Evolutionary conservation across 2,113 vertebrate genomes (phyloP), one percentile per base, ranked within the genome.

Genomic region (Camarhynchus parvulus): DNA sequence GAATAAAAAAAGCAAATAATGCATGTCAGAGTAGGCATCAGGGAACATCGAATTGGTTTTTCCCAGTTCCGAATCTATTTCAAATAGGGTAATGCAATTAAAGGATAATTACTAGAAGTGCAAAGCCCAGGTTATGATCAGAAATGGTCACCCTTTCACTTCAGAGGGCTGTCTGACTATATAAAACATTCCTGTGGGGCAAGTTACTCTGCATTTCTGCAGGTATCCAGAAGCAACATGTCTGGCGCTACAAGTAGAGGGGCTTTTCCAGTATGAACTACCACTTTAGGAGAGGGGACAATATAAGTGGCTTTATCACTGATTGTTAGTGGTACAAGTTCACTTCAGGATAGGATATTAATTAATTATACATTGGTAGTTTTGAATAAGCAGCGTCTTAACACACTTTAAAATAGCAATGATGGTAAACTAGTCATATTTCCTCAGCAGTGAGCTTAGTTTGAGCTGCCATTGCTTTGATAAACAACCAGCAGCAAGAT

Each of bases 1-100:
- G 98, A 99, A 99, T 98, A 98, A 99, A 98, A 98, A 98, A 98
- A 98, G 95, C 96, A 98, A 98, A 97, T 95, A 97, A 95, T 83
- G 82, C 96, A 96, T 94, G 96, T 97, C 97, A 97, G 96, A 95
- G 96, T 95, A 97, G 52, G 89, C 96, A 97, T 97, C 96, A 85
- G 96, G 96, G 96, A 98, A 97, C 82, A 95, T 97, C 96, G 97
- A 92, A 97, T 96, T 97, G 96, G 62, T 82, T 97, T 97, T 98
- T 98, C 95, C 96, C 97, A 97, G 98, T 98, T 98, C 98, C 96
- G 92, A 89, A 95, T 97, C 96, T 97, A 96, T 98, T 98, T 98
- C 97, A 97, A 97, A 98, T 88, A 96, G 95, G 85, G 87, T 98
- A 98, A 98, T 98, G 96, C 97, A 98, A 98, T 98, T 98, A 98